Percentiles rank a stretch among this genome's conserved stretches.
Evolutionary conservation across 2,113 vertebrate species (phyloP).

Genomic region (Cyanoderma ruficeps): DNA sequence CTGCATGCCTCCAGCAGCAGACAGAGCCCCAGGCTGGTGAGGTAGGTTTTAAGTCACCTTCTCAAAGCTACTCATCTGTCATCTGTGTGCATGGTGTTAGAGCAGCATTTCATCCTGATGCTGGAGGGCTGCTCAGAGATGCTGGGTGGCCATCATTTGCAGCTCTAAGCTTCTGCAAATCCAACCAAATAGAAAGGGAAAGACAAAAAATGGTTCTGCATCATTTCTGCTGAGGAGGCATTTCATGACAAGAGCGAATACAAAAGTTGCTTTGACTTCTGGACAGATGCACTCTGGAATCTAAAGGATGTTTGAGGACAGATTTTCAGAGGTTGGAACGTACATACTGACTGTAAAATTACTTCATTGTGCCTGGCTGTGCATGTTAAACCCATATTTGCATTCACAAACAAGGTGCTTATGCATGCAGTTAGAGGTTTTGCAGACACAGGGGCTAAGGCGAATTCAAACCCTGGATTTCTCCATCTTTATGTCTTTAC

Average conservation of each 20-base stretch:
- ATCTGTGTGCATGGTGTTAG: neutral
- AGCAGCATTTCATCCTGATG: neutral
- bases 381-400: constrained; percentile 56
- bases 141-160: neutral
- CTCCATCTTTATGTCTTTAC: neutral
- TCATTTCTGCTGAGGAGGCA: neutral
- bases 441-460: neutral
- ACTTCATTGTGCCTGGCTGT: constrained; percentile 53
- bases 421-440: constrained; percentile 21
- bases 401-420: constrained; percentile 44
- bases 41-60: neutral
- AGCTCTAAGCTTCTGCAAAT: neutral
- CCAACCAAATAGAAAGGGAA: neutral
- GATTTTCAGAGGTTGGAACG: constrained; percentile 46
- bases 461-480: neutral
- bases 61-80: neutral
- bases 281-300: constrained; percentile 30
- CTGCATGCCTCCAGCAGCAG: constrained; percentile 1
- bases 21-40: neutral
- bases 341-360: constrained; percentile 44
- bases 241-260: constrained; percentile 7
- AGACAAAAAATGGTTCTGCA: neutral
- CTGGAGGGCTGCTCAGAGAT: neutral
- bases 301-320: constrained; percentile 57
- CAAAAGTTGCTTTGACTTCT: constrained; percentile 40